Evolutionary conservation across 2,888 invertebrate genomes (phyloP).

Genomic region (Andrena chrysosceles): DNA sequence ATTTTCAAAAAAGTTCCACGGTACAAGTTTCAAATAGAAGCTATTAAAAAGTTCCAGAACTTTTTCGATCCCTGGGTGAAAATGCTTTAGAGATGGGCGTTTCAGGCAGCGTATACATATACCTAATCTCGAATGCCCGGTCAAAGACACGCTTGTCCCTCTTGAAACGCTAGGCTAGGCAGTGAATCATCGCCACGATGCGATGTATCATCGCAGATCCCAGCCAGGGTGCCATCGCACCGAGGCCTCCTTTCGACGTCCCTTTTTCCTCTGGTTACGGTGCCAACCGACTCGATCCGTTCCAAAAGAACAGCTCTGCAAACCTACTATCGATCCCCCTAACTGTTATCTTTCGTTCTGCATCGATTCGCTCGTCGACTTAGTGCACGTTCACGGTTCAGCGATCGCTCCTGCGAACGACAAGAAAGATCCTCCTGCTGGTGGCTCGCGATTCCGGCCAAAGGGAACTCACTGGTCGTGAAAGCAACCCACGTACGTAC

Average conservation of each 20-base stretch:
- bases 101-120: not conserved
- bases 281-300: not conserved
- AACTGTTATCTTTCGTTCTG: conserved; percentile 34
- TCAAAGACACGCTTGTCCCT: conserved; percentile 9
- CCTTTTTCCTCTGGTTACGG: not conserved
- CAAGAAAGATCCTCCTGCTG: not conserved
- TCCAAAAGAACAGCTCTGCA: conserved; percentile 14
- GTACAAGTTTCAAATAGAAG: no score
- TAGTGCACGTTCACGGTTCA: not conserved
- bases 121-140: conserved; percentile 14
- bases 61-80: not conserved
- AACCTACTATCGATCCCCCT: conserved; percentile 12
- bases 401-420: not conserved
- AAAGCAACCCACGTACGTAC: not conserved
- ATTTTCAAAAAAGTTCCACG: no score
- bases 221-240: conserved; percentile 14
- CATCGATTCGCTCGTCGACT: not conserved
- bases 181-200: conserved; percentile 32
- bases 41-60: no score
- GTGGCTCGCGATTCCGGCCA: not conserved
- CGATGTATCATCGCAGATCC: not conserved
- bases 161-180: conserved; percentile 18
- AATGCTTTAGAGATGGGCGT: not conserved
- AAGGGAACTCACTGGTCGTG: not conserved
- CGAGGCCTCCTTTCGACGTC: conserved; percentile 4